Evolutionary conservation across 2,888 invertebrate genomes (phyloP).

Genomic region (Lypha dubia): DNA sequence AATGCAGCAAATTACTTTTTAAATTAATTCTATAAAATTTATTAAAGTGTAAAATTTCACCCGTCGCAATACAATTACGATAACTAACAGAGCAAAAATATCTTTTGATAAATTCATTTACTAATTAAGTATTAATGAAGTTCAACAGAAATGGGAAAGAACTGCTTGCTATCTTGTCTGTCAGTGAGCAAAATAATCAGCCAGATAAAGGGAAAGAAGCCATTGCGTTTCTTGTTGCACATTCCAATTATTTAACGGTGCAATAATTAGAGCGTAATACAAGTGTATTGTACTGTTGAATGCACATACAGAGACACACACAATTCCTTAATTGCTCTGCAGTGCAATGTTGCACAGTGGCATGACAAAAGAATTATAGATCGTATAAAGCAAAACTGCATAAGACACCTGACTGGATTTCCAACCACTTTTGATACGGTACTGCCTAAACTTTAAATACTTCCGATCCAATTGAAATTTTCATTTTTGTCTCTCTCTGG

Average conservation of each 20-base stretch:
- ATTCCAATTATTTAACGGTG: slow-evolving; percentile 1
- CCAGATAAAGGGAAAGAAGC: not conserved
- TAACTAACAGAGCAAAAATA: not conserved
- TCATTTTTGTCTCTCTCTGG: no score
- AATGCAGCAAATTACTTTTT: no score
- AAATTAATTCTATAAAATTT: not conserved
- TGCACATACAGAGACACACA: not conserved
- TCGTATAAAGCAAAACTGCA: no score
- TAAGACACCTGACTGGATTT: no score
- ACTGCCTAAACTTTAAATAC: no score
- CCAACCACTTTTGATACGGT: no score
- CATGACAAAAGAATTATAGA: no score
- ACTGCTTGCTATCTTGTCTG: not conserved
- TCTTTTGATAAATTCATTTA: slow-evolving; percentile 4
- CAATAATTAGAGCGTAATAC: slow-evolving; percentile 29
- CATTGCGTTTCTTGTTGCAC: slow-evolving; percentile 14
- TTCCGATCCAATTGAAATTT: no score
- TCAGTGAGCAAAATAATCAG: no score
- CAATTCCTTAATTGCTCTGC: no score
- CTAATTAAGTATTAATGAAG: slow-evolving; percentile 34
- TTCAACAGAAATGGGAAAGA: slow-evolving; percentile 3
- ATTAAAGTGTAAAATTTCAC: not conserved
- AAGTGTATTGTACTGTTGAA: slow-evolving; percentile 35
- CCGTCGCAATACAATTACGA: not conserved
- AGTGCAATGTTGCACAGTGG: not conserved